Evolutionary conservation across 2,797 vertebrate genomes (phyloP).

Genomic region (Pempheris klunzingeri): DNA sequence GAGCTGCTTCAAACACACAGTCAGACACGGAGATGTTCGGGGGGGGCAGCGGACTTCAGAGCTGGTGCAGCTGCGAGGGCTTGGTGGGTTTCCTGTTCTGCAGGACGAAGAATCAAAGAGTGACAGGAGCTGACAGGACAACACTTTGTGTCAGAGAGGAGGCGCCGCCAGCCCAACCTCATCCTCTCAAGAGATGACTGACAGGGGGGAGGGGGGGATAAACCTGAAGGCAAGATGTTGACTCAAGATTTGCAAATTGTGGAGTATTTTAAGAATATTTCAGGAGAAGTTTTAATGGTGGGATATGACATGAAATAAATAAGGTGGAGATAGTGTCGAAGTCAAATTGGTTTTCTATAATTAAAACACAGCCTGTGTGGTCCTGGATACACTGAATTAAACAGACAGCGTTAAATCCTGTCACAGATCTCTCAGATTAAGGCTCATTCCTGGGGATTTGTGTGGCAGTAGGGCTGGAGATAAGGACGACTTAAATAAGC

Average conservation of each 20-base stretch:
- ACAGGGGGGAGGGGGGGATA: not conserved
- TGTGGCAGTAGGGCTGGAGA: slow-evolving; percentile 46
- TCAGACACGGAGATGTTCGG: not conserved
- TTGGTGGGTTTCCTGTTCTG: slow-evolving; percentile 12
- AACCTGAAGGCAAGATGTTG: slow-evolving; percentile 11
- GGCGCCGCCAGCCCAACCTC: not conserved
- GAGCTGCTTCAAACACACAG: not conserved
- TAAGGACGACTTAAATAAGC: slow-evolving; percentile 59
- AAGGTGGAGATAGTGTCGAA: slow-evolving; percentile 46
- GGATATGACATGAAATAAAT: slow-evolving; percentile 42
- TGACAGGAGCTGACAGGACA: slow-evolving; percentile 40
- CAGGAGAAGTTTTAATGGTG: slow-evolving; percentile 37
- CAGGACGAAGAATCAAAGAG: slow-evolving; percentile 20
- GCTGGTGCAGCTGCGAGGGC: not conserved
- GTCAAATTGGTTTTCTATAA: slow-evolving; percentile 63
- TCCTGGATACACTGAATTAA: slow-evolving; percentile 46
- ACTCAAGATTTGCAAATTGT: slow-evolving; percentile 1
- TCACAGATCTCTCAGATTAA: slow-evolving; percentile 64
- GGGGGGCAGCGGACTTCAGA: slow-evolving; percentile 5
- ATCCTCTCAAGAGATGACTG: not conserved
- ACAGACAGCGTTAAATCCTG: slow-evolving; percentile 54
- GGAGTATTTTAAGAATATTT: not conserved
- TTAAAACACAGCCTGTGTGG: slow-evolving; percentile 55
- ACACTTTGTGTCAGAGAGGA: slow-evolving; percentile 6
- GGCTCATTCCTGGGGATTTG: slow-evolving; percentile 52